phyloP scores from a whole-genome alignment of 2,113 vertebrate genomes.

The Glareola pratincola region DNA sequence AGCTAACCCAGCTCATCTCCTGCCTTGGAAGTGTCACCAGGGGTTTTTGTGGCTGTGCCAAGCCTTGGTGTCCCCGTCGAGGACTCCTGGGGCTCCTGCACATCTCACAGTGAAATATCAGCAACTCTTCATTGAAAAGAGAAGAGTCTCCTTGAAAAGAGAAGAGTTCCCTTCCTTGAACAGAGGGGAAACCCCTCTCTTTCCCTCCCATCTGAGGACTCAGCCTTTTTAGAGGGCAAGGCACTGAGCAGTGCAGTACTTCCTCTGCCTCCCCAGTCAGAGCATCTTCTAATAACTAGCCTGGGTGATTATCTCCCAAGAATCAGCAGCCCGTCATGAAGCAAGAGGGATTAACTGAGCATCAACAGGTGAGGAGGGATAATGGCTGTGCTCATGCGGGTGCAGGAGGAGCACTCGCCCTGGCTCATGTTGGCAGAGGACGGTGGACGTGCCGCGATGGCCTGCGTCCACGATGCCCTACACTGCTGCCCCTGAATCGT shows the following conservation, averaged over 20 bases:
- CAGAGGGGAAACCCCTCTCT: neutral
- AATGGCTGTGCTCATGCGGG: neutral
- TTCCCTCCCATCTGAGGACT: neutral
- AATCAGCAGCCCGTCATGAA: neutral
- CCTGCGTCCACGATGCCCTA: rapidly evolving
- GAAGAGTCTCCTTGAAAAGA: neutral
- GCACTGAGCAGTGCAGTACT: neutral
- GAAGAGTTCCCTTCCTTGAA: neutral
- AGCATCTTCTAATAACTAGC: neutral
- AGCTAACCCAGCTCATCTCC: neutral
- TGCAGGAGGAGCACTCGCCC: neutral
- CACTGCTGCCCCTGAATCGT: neutral
- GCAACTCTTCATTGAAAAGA: neutral
- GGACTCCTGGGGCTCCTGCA: neutral
- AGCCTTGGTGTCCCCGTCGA: neutral
- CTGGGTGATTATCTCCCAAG: neutral
- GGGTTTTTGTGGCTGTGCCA: neutral
- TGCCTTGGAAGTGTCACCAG: neutral
- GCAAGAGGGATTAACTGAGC: neutral
- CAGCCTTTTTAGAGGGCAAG: neutral
- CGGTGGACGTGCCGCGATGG: rapidly evolving
- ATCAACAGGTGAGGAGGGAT: neutral
- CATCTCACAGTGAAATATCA: neutral
- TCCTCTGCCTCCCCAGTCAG: neutral
- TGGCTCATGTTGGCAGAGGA: neutral